These are phyloP conservation scores for Catharus fuscescens DNA, from an alignment of 2,113 vertebrate genomes.

Conservation along the genomic window DNA sequence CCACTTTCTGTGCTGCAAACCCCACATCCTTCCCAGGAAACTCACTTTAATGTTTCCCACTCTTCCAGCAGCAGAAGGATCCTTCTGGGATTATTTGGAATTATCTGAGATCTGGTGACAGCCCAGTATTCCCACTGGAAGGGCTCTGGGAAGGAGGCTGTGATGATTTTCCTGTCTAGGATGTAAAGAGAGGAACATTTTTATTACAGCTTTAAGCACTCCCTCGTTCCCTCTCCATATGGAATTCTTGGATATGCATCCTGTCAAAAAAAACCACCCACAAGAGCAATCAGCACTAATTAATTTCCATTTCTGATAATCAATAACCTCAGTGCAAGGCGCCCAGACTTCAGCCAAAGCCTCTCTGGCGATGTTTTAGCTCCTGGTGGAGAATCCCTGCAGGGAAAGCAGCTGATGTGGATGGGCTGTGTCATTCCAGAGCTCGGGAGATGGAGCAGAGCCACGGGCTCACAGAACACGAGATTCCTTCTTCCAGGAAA, in stretches of 20 bases:
- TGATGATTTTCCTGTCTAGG: not conserved
- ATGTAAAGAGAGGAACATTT: not conserved
- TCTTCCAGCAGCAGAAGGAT: not conserved
- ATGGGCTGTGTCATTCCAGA: not conserved
- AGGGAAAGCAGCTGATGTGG: accelerated
- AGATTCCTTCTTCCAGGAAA: slow-evolving; percentile 25
- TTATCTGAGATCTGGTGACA: not conserved
- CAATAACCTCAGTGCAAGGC: not conserved
- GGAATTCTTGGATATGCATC: not conserved
- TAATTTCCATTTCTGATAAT: not conserved
- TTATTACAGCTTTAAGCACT: not conserved
- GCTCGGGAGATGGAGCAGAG: not conserved
- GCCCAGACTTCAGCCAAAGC: not conserved
- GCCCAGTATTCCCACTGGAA: not conserved
- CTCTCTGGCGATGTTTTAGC: not conserved
- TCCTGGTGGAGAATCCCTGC: not conserved
- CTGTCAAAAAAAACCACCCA: not conserved
- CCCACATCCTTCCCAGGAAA: not conserved
- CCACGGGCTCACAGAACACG: not conserved
- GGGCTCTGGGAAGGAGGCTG: not conserved
- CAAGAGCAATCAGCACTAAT: not conserved
- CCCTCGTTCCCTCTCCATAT: not conserved
- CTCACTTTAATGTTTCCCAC: not conserved
- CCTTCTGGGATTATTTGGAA: not conserved
- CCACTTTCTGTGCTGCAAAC: not conserved